phyloP scores from a whole-genome alignment of 2,888 invertebrate genomes.

The Mythimna vitellina region DNA sequence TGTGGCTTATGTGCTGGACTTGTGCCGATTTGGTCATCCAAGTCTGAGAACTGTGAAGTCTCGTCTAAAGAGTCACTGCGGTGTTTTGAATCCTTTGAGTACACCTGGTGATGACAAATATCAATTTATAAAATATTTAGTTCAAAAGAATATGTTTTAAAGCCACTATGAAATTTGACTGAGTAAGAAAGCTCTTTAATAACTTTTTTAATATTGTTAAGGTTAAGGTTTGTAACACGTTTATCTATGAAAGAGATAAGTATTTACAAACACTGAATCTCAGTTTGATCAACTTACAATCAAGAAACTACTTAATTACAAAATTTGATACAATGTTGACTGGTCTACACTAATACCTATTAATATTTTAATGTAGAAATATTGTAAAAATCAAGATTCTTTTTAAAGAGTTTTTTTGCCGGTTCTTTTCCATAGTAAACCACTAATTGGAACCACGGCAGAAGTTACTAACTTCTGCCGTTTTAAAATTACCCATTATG shows the following conservation, averaged over 20 bases:
- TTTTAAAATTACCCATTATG: too few relatives aligned
- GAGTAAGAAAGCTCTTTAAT: background rate
- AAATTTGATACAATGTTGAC: too few relatives aligned
- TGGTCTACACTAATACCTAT: too few relatives aligned
- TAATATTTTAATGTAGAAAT: too few relatives aligned
- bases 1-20: conserved; percentile 82
- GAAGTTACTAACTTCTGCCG: too few relatives aligned
- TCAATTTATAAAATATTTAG: background rate
- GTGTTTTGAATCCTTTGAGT: conserved; percentile 86
- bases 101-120: conserved; percentile 74
- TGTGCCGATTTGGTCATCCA: conserved; percentile 86
- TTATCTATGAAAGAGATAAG: conserved; percentile 27
- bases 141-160: background rate
- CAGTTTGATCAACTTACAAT: background rate
- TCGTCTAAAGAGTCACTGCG: conserved; percentile 89
- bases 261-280: conserved; percentile 8
- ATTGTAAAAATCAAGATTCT: too few relatives aligned
- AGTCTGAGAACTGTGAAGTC: conserved; percentile 88
- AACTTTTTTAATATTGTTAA: background rate
- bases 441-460: too few relatives aligned
- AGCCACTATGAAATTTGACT: background rate
- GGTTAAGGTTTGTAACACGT: conserved; percentile 1
- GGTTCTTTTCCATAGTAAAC: too few relatives aligned
- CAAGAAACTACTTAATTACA: too few relatives aligned
- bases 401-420: background rate